Conservation (phyloP, 2,113 vertebrate species). For the Anhinga anhinga region DNA sequence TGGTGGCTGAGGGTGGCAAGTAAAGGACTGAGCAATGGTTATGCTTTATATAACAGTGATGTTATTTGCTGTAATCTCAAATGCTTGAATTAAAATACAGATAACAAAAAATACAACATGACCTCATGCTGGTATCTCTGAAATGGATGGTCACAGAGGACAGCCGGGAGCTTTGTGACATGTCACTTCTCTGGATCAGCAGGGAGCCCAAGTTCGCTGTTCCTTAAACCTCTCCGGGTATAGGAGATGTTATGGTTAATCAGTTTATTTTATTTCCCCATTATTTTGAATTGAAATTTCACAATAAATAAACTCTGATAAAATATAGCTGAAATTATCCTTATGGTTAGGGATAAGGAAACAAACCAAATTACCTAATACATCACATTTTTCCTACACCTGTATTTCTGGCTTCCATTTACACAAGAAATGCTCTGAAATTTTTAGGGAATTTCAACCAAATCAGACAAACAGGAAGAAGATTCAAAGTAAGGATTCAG, state of each 20-base stretch:
- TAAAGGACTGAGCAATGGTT: not conserved
- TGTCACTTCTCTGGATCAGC: not conserved
- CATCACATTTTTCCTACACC: rapidly evolving
- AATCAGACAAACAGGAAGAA: not conserved
- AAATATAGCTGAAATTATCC: not conserved
- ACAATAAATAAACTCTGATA: not conserved
- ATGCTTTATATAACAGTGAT: not conserved
- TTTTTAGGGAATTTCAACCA: not conserved
- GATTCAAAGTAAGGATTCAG: not conserved
- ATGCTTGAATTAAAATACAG: not conserved
- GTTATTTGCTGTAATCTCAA: not conserved
- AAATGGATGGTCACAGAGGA: not conserved
- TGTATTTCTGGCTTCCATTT: not conserved
- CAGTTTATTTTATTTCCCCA: not conserved
- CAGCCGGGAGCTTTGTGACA: not conserved
- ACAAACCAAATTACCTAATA: not conserved
- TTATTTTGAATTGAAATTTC: not conserved
- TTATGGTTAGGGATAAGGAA: not conserved
- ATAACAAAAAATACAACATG: not conserved
- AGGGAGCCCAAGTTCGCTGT: not conserved
- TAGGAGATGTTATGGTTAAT: not conserved
- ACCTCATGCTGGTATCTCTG: not conserved
- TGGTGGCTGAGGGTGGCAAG: not conserved
- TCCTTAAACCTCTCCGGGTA: not conserved
- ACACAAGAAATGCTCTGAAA: not conserved